Percentiles rank a stretch among this genome's conserved stretches.
Conservation (phyloP, 1,140 invertebrate genomes). For the Teleogryllus occipitalis region DNA sequence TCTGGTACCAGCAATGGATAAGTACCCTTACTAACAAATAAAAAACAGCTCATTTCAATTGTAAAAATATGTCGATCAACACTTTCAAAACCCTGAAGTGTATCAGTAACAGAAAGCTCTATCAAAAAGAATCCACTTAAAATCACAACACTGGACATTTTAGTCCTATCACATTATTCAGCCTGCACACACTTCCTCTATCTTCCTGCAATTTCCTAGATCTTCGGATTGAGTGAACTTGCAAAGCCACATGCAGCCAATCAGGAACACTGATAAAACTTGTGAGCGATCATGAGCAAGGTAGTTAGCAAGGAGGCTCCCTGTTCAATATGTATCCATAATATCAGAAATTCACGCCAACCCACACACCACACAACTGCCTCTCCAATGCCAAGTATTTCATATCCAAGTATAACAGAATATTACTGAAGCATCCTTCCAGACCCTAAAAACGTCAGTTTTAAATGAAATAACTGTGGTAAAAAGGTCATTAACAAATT, state of each 20-base stretch:
- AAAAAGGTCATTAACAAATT: not conserved
- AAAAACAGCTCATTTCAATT: not conserved
- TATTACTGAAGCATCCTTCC: not conserved
- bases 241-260: not conserved
- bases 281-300: not conserved
- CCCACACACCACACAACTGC: not conserved
- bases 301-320: not conserved
- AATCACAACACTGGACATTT: not conserved
- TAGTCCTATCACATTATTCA: not conserved
- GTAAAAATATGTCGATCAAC: not conserved
- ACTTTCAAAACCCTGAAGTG: not conserved
- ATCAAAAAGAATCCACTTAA: not conserved
- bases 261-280: not conserved
- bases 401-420: not conserved
- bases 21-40: not conserved
- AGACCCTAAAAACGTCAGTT: not conserved
- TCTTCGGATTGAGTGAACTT: not conserved
- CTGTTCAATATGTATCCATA: not conserved
- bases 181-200: not conserved
- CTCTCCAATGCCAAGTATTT: not conserved
- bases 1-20: too few relatives aligned
- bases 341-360: not conserved
- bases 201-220: not conserved
- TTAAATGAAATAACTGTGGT: not conserved
- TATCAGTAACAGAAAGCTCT: not conserved